Base-by-base conservation (phyloP, 2,797 vertebrate genomes). In the Pterois miles region DNA sequence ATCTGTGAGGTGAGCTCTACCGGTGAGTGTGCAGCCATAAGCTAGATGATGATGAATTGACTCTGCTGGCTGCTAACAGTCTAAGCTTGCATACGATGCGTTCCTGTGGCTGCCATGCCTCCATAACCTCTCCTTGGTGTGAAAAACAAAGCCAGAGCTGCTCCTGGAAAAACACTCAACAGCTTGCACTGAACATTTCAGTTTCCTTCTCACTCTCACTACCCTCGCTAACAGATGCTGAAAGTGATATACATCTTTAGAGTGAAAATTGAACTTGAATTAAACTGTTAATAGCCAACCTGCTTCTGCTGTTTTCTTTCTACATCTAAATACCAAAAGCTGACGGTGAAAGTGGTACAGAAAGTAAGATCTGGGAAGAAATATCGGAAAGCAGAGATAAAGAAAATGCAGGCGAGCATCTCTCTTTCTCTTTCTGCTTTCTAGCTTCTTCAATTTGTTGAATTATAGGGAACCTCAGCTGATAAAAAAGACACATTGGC, bases 31-130 rank as follows among this genome's bases (percentile, higher is more conserved):
- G 80, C 68, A 76, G 81, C 67, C 71, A 83, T 71, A 70, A 81
- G 78, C 58, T n/a, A 71, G 80, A 89, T 84, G 88, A 85, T 85
- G 86, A 93, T 85, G 81, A 90, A 89, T 87, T 57, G 80, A 85
- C 69, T 83, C 78, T 53, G 75, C 71, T 74, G 74, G 20, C 59
- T 68, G 73, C 76, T 52, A 65, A 72, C 58, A 76, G 75, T 65
- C 75, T 65, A n/a, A 11, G 67, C 64, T 72, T 74, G 79, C 75
- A 77, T 81, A 57, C 33, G n/a, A 40, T 33, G 72, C 18, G 60
- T 84, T 87, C 65, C 69, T 43, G 70, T 54, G 76, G 75, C 72
- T 75, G 74, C 80, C 50, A 71, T 71, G 75, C 74, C 74, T 86
- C 77, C 58, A 71, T 82, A 75, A 88, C 75, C 80, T 88, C 83